A percentile compares a stretch with the other conserved stretches of the same genome.
Evolutionary conservation across 2,113 vertebrate species (phyloP).

Genomic region (Poecile atricapillus): DNA sequence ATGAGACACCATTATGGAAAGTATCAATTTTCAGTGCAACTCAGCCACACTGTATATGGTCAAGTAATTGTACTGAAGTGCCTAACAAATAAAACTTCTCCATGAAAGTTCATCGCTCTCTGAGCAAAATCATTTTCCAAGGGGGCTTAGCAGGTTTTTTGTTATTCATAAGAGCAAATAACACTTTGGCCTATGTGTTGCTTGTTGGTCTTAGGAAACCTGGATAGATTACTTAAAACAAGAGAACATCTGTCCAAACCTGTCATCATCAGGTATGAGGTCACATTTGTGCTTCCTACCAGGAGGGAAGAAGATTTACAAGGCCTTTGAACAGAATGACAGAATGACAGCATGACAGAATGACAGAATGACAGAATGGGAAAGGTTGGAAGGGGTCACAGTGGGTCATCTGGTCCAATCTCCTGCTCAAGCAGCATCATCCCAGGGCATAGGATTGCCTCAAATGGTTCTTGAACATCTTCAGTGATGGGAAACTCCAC

Average conservation of each 20-base stretch:
- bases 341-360: background rate
- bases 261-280: background rate
- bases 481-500: background rate
- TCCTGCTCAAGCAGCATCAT: background rate
- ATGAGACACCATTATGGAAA: slow-evolving; percentile 38
- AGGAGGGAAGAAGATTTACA: background rate
- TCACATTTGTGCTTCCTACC: background rate
- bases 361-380: background rate
- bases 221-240: background rate
- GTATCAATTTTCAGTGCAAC: slow-evolving; percentile 31
- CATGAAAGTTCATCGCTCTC: background rate
- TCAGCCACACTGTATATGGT: background rate
- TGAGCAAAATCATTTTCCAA: background rate
- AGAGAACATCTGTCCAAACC: background rate
- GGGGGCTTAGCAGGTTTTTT: background rate
- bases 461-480: background rate
- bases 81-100: slow-evolving; percentile 38
- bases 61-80: slow-evolving; percentile 13
- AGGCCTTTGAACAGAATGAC: background rate
- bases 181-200: background rate
- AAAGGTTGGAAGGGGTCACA: background rate
- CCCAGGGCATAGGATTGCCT: background rate
- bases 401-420: background rate
- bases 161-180: background rate
- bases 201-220: background rate